phyloP scores from a whole-genome alignment of 2,113 vertebrate genomes.

The Apteryx owenii region DNA sequence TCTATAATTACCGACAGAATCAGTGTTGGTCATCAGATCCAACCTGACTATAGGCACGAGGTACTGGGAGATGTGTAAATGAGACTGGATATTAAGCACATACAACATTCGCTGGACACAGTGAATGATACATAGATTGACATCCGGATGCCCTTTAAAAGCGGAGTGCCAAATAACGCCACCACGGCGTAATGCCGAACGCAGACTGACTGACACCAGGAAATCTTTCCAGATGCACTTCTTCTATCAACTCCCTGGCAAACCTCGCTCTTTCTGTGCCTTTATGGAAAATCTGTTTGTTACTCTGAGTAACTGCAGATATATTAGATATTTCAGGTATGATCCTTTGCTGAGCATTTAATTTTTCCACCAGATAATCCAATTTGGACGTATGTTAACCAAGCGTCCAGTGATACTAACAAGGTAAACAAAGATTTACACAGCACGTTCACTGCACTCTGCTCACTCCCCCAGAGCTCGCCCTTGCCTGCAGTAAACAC shows the following conservation, averaged over 20 bases:
- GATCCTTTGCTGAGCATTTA: neutral
- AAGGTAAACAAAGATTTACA: neutral
- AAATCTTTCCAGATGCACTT: neutral
- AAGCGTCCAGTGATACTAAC: neutral
- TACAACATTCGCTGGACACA: neutral
- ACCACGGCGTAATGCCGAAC: neutral
- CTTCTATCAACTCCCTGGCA: neutral
- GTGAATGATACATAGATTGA: neutral
- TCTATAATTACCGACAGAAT: conserved; percentile 9
- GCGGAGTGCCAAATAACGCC: neutral
- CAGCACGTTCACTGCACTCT: neutral
- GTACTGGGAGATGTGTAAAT: neutral
- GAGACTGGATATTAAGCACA: neutral
- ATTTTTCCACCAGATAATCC: neutral
- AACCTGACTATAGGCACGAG: neutral
- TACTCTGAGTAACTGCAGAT: neutral
- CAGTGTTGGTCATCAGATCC: neutral
- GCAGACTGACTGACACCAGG: neutral
- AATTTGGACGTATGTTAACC: neutral
- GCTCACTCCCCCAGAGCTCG: neutral
- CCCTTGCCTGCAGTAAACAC: neutral
- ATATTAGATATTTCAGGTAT: neutral
- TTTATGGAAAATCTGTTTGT: neutral
- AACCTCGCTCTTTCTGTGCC: neutral
- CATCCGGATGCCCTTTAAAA: neutral